Base-by-base conservation (phyloP, 2,113 vertebrate species). In the Serinus canaria region DNA sequence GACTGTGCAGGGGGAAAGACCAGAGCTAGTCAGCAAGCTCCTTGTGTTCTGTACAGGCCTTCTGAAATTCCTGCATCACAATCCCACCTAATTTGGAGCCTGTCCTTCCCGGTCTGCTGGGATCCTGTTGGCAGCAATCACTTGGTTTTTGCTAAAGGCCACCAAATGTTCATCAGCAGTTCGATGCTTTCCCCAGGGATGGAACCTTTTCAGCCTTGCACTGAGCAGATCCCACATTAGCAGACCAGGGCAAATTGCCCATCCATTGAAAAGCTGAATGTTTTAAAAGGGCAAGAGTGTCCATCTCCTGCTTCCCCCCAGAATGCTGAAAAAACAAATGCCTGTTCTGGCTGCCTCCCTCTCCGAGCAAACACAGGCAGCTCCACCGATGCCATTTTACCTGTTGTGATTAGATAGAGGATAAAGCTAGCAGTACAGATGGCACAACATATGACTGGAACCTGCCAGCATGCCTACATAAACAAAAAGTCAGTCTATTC, bases 201-300 rank as follows among this genome's bases (percentile, higher is more conserved):
- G 95, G 83, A 97, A 97, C 97, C 97, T 97, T 97, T 97, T 92
- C 96, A 97, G 96, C 96, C 96, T 97, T 93, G 80, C 92, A 90
- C 76, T 94, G 95, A 96, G 59, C 93, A 96, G 91, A 92, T 95
- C 92, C 93, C 96, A 95, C 80, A 95, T 95, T 95, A 96, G 91
- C 95, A 96, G 96, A 84, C 93, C 15, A 18, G 94, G 95, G 96
- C 95, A 96, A 92, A 55, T 93, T 96, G 96, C 96, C 95, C 94
- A 68, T 91, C 89, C 89, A 75, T 92, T 96, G 94, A 83, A 94
- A 95, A 94, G 64, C 59, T 2, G 62, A 96, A 90, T 96, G 91
- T 88, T 94, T 93, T 96, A 92, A 96, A 97, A 96, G 94, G 95
- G 92, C 96, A 97, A 92, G 88, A 92, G 92, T 96, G 89, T 96